A percentile compares a stretch with the other conserved stretches of the same genome.
These are phyloP conservation scores for Cheirogaleus major DNA, from an alignment of 2,797 vertebrate species.

Conservation along the genomic window DNA sequence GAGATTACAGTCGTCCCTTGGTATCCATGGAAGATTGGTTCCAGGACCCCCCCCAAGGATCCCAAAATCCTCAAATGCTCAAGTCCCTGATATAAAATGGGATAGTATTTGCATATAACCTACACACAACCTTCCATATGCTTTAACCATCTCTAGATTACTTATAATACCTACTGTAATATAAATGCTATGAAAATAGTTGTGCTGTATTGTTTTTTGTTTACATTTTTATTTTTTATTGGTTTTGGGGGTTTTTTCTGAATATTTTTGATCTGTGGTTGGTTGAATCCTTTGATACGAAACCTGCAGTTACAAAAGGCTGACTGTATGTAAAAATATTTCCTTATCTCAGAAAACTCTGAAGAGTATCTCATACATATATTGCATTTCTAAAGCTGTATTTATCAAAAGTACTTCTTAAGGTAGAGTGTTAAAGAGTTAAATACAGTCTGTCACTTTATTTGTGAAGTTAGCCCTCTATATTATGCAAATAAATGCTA, in stretches of 20 bases:
- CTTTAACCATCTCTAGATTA: not conserved
- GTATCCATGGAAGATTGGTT: too few relatives aligned
- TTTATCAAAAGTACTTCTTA: constrained; percentile 40
- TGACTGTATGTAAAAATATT: constrained; percentile 15
- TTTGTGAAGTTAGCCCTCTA: constrained; percentile 39
- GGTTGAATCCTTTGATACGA: not conserved
- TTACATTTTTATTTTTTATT: not conserved
- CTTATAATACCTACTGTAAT: not conserved
- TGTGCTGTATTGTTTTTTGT: not conserved
- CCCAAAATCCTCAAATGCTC: not conserved
- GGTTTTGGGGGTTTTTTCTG: not conserved
- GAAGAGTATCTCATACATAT: not conserved
- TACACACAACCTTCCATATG: not conserved
- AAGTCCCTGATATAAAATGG: not conserved
- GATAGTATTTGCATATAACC: not conserved
- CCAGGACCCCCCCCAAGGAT: not conserved
- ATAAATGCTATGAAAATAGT: not conserved
- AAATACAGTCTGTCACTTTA: constrained; percentile 24
- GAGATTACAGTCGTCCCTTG: not conserved
- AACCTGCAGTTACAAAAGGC: not conserved
- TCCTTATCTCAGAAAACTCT: constrained; percentile 49
- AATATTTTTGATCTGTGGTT: not conserved
- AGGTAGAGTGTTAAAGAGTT: constrained; percentile 30
- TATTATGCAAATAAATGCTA: constrained; percentile 2
- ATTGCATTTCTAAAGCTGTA: constrained; percentile 32